Percentiles rank a stretch among this genome's conserved stretches.
Conservation (phyloP, 2,113 vertebrate genomes). For the Petromus typicus region DNA sequence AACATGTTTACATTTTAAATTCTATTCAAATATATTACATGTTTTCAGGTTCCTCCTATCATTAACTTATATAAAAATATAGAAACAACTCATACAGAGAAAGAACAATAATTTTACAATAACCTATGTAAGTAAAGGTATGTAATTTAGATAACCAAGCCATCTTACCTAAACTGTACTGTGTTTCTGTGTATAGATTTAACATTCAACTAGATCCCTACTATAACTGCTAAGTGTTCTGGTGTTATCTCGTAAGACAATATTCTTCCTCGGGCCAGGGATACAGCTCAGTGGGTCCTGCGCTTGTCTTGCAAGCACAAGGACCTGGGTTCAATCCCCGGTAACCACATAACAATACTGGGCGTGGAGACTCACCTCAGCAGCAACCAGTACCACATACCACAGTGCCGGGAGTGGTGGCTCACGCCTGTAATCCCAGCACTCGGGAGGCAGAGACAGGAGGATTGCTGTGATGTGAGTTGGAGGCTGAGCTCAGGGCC, state of each 20-base stretch:
- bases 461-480: too few species aligned
- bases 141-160: background rate
- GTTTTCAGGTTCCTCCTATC: conserved; percentile 35
- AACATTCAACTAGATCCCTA: background rate
- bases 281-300: too few species aligned
- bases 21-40: conserved; percentile 50
- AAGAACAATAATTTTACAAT: conserved; percentile 50
- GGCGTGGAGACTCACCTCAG: too few species aligned
- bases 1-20: conserved; percentile 31
- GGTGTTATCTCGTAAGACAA: background rate
- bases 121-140: background rate
- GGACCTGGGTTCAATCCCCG: too few species aligned
- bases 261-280: conserved; percentile 42
- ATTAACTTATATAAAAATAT: conserved; percentile 51
- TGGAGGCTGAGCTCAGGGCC: too few species aligned
- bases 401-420: too few species aligned
- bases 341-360: too few species aligned
- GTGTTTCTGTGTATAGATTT: background rate
- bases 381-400: too few species aligned
- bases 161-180: background rate
- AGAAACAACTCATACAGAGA: conserved; percentile 14
- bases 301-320: too few species aligned
- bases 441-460: too few species aligned
- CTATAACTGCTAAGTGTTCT: background rate
- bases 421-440: too few species aligned